Conservation (phyloP, 2,888 invertebrate species). For the Folsomia candida region DNA sequence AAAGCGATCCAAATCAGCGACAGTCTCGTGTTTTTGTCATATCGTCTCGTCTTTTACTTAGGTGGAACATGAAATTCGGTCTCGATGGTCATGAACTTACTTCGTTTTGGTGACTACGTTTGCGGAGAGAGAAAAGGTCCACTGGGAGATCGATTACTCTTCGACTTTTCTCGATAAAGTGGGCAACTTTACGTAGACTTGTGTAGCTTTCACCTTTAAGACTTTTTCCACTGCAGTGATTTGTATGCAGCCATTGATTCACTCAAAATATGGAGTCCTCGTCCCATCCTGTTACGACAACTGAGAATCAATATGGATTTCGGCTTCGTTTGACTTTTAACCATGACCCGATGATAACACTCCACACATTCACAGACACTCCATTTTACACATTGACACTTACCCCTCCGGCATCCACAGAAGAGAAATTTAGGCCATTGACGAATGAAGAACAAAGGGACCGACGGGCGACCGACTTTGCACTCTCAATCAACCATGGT, state of each 20-base stretch:
- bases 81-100: neutral
- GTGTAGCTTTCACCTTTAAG: too few species aligned
- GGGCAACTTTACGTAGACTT: too few species aligned
- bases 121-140: too few species aligned
- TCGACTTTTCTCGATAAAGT: too few species aligned
- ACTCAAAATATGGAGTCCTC: too few species aligned
- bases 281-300: neutral
- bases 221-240: too few species aligned
- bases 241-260: too few species aligned
- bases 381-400: neutral
- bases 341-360: neutral
- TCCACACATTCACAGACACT: too few species aligned
- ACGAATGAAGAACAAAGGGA: too few species aligned
- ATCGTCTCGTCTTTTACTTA: neutral
- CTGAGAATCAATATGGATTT: neutral
- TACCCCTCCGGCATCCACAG: neutral
- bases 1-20: neutral
- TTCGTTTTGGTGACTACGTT: neutral
- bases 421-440: too few species aligned
- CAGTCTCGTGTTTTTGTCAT: neutral
- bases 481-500: neutral
- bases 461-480: neutral
- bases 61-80: neutral
- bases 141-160: too few species aligned
- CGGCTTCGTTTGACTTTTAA: neutral